Evolutionary conservation across 1,140 invertebrate genomes (phyloP), one percentile per base, ranked within the genome.

Genomic region (Pogonomyrmex californicus): DNA sequence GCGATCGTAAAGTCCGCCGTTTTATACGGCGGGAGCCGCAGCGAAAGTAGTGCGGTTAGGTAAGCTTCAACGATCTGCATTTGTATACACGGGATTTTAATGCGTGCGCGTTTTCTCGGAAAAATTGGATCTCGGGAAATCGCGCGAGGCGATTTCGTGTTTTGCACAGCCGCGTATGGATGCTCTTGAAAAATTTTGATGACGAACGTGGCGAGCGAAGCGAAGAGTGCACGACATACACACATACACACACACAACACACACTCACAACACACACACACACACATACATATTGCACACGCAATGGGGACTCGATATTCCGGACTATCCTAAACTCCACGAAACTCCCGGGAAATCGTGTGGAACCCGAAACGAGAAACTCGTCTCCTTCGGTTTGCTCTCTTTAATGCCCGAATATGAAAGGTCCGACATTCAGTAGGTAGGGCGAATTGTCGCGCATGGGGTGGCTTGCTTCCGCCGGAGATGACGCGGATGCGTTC

Each of bases 401-500:
- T 82, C 78, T 82, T 82, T 73, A 82, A 71, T 44, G 51, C 5
- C 30, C 12, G 17, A n/a, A 17, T 14, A 49, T 7, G 54, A 44
- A n/a, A 47, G 54, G 36, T 68, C 77, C 36, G 47, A 47, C 79
- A 68, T 79, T 79, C 36, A 10, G 77, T 30, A 14, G 77, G 17
- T 30, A 49, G 79, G 41, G 41, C 56, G 68, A 47, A 41, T 38
- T 4, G 17, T 56, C 1, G 65, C 51, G 51, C 54, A 33, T 7
- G 10, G 41, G 65, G 41, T 44, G 33, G 51, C 49, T 71, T 23
- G 54, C 79, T 75, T 83, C 79, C 79, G 68, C 79, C 79, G 79
- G 79, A 75, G 79, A 83, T 83, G 79, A 83, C 88, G 87, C 89
- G 91, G 91, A 93, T 91, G 89, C 86, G 88, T 93, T 68, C 91